phyloP scores from a whole-genome alignment of 2,113 vertebrate genomes.

The Bambusicola thoracicus region DNA sequence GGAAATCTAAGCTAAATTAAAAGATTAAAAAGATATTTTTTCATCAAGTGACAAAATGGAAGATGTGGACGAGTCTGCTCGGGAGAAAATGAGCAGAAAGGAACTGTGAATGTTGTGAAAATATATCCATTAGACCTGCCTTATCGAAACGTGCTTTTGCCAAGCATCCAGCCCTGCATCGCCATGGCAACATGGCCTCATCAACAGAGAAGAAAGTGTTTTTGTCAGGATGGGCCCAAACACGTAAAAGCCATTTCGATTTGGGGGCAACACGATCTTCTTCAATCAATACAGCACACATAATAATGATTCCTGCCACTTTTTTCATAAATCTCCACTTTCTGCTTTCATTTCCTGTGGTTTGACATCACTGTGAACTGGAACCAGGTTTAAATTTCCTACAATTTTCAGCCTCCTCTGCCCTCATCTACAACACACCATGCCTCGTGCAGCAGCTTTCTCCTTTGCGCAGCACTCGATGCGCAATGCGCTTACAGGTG shows the following conservation, averaged over 20 bases:
- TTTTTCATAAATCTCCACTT: conserved; percentile 72
- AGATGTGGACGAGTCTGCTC: conserved; percentile 65
- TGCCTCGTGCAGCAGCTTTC: not conserved
- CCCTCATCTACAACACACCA: not conserved
- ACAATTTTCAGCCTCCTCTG: not conserved
- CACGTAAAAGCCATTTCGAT: conserved; percentile 75
- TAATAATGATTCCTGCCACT: conserved; percentile 70
- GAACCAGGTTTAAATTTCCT: conserved; percentile 45
- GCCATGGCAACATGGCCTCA: conserved; percentile 75
- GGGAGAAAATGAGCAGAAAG: conserved; percentile 74
- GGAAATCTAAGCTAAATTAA: conserved; percentile 75
- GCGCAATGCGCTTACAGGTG: not conserved
- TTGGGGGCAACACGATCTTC: conserved; percentile 71
- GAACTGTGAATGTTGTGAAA: conserved; percentile 74
- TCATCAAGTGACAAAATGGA: conserved; percentile 71
- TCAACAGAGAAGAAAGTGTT: conserved; percentile 73
- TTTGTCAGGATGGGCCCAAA: conserved; percentile 77
- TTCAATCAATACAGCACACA: conserved; percentile 75
- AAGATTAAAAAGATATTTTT: conserved; percentile 75
- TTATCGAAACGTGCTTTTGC: conserved; percentile 74
- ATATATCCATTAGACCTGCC: conserved; percentile 75
- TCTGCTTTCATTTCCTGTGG: conserved; percentile 69
- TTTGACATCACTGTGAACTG: conserved; percentile 66
- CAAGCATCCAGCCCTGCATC: conserved; percentile 70
- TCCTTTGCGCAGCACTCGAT: not conserved